Base-by-base conservation (phyloP, 2,113 vertebrate species). In the Odontophorus gujanensis region DNA sequence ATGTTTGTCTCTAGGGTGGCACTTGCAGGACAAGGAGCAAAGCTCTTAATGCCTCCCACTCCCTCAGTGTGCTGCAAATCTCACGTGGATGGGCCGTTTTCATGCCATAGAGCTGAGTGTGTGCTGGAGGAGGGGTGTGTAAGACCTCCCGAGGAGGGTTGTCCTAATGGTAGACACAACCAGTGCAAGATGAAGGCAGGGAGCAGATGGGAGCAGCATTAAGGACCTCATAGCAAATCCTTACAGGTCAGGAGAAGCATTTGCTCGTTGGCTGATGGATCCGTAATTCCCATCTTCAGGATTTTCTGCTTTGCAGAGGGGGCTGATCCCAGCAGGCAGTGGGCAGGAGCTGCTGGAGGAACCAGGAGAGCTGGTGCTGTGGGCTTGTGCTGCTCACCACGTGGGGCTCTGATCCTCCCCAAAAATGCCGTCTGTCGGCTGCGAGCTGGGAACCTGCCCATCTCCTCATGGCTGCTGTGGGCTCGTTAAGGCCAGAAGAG, bases 361-460 rank as follows among this genome's bases (percentile, higher is more conserved):
- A 55, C 16, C 47, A 38, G n/a, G 36, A 14, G 32, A 25, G 24
- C 51, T 0, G 1, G 4, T 76, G 13, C 30, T 0, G 7, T 20
- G 72, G 59, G 28, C 40, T 38, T 43, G 32, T 48, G 66, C 53
- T 2, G 3, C 40, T 25, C 0, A 2, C 24, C 62, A 22, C 5
- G 0, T 28, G 6, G 63, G 20, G 68, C 55, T 89, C 85, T 36
- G 6, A 8, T 9, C 10, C 28, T 30, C n/a, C 21, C 0, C 0
- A 5, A 11, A 10, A 65, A 9, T 2, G 1, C 77, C 8, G 25
- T 26, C 16, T 1, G 14, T 9, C 0, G 25, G 34, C 63, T 51
- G 12, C 6, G 65, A 79, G 7, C 45, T 55, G 3, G 11, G 57
- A 73, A 62, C 51, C 26, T 79, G 43, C 43, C 66, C 78, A 19